Evolutionary conservation across 2,113 vertebrate species (phyloP), one percentile per base, ranked within the genome.

Genomic region (Brevimyrus niger): DNA sequence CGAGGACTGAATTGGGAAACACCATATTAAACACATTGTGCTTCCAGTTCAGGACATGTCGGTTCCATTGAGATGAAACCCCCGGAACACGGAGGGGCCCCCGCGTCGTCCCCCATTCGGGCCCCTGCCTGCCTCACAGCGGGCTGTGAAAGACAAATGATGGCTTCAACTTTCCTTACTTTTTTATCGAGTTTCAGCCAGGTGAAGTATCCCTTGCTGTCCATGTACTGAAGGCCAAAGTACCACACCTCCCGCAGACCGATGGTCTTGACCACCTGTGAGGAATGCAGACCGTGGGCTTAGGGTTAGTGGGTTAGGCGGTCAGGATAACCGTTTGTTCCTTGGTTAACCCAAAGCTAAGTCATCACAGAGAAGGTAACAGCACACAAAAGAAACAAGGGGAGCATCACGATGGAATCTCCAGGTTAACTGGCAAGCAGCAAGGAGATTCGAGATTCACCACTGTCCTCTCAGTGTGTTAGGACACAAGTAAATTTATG

Each of bases 151-250:
- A 44, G 61, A 11, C 61, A 31, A 31, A 31, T 3, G 5, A 38
- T 1, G 15, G 73, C 35, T 80, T 80, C 31, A n/a, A 17, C n/a
- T 27, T 31, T 31, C 51, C 87, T 94, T 96, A 99, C 98, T 97
- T 99, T 99, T 95, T 99, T 99, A 92, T 99, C 98, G 89, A 99
- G 97, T 92, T 98, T 99, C 92, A 99, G 93, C 98, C 98, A 99
- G n/a, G 97, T 98, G 82, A 93, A 91, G 93, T 97, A 99, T 88
- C 97, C 97, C 95, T 99, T 99, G 92, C 94, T 95, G 91, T 99
- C 98, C 87, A 95, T 94, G 23, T 97, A 97, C 92, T 98, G 98
- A 89, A 99, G 97, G 91, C 98, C 98, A 91, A 98, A 99, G 96
- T 98, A 99, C 98, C 98, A 99, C 35, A 99, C 94, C 92, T 99